These are phyloP conservation scores for Rhyacichthys aspro DNA, from an alignment of 2,797 vertebrate genomes.

Conservation along the genomic window DNA sequence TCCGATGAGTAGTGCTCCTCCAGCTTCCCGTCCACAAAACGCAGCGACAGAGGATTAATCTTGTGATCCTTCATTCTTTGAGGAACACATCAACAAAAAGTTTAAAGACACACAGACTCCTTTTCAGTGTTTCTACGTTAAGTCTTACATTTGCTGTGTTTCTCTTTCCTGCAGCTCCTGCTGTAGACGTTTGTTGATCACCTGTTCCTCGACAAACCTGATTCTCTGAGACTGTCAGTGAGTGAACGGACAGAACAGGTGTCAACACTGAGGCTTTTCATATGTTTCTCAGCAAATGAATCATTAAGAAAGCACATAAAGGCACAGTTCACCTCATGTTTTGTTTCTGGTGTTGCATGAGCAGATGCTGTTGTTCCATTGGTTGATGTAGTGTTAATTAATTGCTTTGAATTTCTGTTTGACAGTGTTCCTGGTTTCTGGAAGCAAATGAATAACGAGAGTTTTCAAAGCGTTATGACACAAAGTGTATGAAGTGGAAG, in stretches of 20 bases:
- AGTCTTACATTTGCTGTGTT: conserved; percentile 87
- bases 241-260: neutral
- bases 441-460: neutral
- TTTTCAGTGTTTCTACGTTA: neutral
- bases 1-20: conserved; percentile 91
- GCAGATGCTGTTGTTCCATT: conserved; percentile 75
- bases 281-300: neutral
- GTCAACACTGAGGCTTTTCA: neutral
- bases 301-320: no score
- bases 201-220: conserved; percentile 83
- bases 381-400: conserved; percentile 83
- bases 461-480: neutral
- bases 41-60: conserved; percentile 83
- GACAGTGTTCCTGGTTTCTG: conserved; percentile 74
- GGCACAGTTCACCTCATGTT: conserved; percentile 54
- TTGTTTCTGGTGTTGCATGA: conserved; percentile 64
- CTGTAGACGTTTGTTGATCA: conserved; percentile 88
- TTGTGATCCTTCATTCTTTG: conserved; percentile 86
- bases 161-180: conserved; percentile 91
- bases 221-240: conserved; percentile 72
- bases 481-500: no score
- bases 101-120: neutral
- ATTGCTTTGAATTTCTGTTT: conserved; percentile 79
- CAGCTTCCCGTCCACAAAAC: conserved; percentile 86
- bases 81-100: conserved; percentile 13